Percentiles rank a stretch among this genome's conserved stretches.
Conservation (phyloP, 2,113 vertebrate genomes). For the Hippocampus abdominalis region DNA sequence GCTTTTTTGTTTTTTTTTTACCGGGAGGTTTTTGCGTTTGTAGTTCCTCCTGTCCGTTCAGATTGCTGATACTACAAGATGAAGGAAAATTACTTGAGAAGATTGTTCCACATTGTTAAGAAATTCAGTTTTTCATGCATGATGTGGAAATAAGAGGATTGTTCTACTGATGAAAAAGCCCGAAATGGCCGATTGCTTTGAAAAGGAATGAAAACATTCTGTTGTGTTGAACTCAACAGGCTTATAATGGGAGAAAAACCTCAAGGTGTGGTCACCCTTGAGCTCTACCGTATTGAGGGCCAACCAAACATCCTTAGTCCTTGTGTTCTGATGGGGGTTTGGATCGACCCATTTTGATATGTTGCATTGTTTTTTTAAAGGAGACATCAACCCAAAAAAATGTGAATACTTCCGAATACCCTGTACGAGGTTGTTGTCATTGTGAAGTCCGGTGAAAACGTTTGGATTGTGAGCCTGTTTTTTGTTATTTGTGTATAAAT, state of each 20-base stretch:
- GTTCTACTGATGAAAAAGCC: neutral
- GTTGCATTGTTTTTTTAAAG: neutral
- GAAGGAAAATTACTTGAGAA: neutral
- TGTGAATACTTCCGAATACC: too few species aligned
- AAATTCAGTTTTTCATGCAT: neutral
- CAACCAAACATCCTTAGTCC: neutral
- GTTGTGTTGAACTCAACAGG: neutral
- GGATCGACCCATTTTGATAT: too few species aligned
- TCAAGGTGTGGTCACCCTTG: neutral
- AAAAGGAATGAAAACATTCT: neutral
- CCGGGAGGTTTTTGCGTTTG: neutral
- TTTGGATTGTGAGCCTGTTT: too few species aligned
- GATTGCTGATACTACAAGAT: neutral
- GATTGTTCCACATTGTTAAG: neutral
- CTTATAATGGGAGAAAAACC: neutral
- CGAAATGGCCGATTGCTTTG: neutral
- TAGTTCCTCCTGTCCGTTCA: neutral
- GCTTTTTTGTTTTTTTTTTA: neutral
- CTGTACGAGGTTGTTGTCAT: too few species aligned
- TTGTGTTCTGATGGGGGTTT: too few species aligned
- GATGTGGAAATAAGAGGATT: neutral
- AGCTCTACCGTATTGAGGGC: neutral
- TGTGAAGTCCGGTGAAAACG: too few species aligned
- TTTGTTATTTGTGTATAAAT: too few species aligned
- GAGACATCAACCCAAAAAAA: too few species aligned